Evolutionary conservation across 1,140 invertebrate species (phyloP).

Genomic region (Cyclina sinensis): DNA sequence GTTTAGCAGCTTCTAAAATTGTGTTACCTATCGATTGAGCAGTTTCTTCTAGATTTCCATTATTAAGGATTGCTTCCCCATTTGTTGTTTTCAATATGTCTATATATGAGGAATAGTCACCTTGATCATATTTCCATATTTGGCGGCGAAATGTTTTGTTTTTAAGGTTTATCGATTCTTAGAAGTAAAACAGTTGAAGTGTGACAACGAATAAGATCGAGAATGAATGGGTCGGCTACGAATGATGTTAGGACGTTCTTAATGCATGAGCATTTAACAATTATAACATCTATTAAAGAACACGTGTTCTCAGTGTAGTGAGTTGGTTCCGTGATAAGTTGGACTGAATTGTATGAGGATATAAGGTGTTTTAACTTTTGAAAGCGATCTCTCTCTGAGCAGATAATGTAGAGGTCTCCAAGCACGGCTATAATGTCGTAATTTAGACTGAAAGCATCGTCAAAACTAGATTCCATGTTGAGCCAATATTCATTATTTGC

Average conservation of each 20-base stretch:
- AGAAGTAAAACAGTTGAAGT: background rate
- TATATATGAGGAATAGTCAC: background rate
- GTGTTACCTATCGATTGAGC: background rate
- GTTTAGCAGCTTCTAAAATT: background rate
- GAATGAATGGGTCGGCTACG: background rate
- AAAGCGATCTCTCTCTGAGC: no score
- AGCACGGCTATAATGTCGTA: no score
- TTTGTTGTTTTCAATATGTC: background rate
- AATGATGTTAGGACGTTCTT: background rate
- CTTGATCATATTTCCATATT: constrained; percentile 2
- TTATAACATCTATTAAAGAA: background rate
- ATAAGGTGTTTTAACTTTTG: no score
- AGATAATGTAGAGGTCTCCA: no score
- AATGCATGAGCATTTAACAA: background rate
- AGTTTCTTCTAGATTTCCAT: background rate
- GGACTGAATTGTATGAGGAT: background rate
- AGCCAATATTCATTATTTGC: no score
- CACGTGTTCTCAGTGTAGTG: background rate
- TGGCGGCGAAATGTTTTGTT: background rate
- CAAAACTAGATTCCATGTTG: no score
- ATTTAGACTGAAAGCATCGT: no score
- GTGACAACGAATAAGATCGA: background rate
- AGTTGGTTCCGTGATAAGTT: background rate
- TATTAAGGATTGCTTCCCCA: background rate
- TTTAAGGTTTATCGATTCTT: background rate